Evolutionary conservation across 2,113 vertebrate genomes (phyloP).

Genomic region (Candoia aspera): DNA sequence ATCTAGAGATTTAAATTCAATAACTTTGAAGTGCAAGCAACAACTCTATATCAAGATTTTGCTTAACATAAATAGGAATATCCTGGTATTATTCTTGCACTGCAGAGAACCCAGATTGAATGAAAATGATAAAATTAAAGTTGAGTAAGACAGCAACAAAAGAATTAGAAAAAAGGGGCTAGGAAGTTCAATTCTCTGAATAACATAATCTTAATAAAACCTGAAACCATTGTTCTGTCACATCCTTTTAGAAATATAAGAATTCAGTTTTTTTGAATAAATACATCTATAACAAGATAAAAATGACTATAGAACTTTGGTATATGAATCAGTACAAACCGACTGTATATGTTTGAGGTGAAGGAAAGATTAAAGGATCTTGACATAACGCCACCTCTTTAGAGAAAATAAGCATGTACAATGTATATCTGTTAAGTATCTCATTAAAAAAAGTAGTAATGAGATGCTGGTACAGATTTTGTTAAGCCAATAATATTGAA

Average conservation of each 20-base stretch:
- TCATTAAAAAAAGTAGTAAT: not conserved
- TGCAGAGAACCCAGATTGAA: not conserved
- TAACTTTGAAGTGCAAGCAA: constrained; percentile 15
- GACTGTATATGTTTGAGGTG: not conserved
- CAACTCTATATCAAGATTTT: constrained; percentile 1
- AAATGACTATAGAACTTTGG: not conserved
- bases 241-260: constrained; percentile 21
- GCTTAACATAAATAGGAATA: constrained; percentile 15
- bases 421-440: not conserved
- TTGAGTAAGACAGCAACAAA: constrained; percentile 22
- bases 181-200: not conserved
- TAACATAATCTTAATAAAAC: constrained; percentile 8
- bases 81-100: not conserved
- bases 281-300: not conserved
- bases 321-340: not conserved
- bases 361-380: not conserved
- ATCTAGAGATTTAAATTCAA: constrained; percentile 29
- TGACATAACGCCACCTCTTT: not conserved
- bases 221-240: constrained; percentile 10
- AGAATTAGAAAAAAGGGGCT: not conserved
- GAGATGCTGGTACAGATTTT: not conserved
- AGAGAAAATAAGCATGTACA: not conserved
- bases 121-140: constrained; percentile 12
- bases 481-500: not conserved
- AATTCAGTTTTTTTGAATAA: not conserved